Evolutionary conservation across 2,888 invertebrate species (phyloP), one percentile per base, ranked within the genome.

Genomic region (Pheosia gnoma): DNA sequence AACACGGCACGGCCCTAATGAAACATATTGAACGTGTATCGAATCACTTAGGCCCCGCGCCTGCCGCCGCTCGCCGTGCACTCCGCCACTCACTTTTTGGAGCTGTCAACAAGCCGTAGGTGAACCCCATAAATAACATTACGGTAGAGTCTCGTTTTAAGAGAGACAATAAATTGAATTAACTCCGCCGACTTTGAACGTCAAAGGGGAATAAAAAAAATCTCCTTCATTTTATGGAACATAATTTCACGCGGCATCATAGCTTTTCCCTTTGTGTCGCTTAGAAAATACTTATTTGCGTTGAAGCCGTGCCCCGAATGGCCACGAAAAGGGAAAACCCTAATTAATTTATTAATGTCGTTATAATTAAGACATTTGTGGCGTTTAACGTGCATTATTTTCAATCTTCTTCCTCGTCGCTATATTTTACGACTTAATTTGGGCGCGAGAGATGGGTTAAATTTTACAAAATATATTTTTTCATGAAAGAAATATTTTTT

Each of bases 11-110:
- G 87, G 43, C 81, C 86, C 85, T 93, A 93, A 93, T 93, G 92
- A 93, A 93, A 93, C 92, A 91, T 93, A 93, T 93, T 92, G 93
- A 91, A 91, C 89, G 87, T 90, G 90, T 93, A 93, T 93, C 90
- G 91, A 91, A 90, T 91, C 93, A 93, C 93, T 93, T 93, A 93
- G 90, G 83, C 84, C 76, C 81, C 81, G 84, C 36, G 25, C 47
- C 47, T n/a, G 52, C 8, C 8, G 36, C 8, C 25, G 52, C 45
- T 11, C 25, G 52, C 45, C 37, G 84, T 89, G 89, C 88, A 90
- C 88, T 88, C 79, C 86, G 90, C 90, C 89, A 90, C 86, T 89
- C 87, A 82, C 86, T 87, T 89, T 88, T 89, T 82, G 83, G 84
- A 79, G 79, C 84, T 80, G 83, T 83, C 89, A 90, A 90, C 90